Base-by-base conservation (phyloP, 92 coral and sea anemone genomes). In the Epizoanthus illoricatus region DNA sequence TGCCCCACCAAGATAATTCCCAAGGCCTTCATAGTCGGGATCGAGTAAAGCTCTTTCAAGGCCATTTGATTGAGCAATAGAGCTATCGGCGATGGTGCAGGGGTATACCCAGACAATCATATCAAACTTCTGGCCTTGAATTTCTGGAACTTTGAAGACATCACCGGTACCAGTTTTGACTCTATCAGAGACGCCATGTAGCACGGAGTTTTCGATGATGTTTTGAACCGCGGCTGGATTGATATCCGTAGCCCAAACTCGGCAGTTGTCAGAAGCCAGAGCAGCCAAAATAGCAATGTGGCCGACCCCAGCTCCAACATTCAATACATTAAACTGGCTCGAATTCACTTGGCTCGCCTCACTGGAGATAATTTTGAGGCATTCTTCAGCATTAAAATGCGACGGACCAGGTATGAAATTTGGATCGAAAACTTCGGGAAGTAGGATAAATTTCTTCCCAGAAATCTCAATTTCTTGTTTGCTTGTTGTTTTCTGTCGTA, bases 271-370 rank as follows among this genome's bases (percentile, higher is more conserved):
- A 39, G 75, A 62, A 40, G 65, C 73, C 16, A 81, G 62, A 21
- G 92, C 92, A 7, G 85, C 73, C 81, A 81, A 54, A 19, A 89
- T 61, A 17, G 89, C 84, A 23, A 76, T 81, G 33, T 80, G 83
- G 17, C 92, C 92, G 3, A 73, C 84, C 24, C 92, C 92, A 62
- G 89, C 84, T 19, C 92, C 92, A 40, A 89, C 73, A 64, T 89
- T 88, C 19, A 89, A 67, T 23, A 89, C 79, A 18, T 82, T 86
- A 65, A 81, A 83, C 8, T 19, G 71, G 49, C 72, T 80, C 15
- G 69, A 59, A 28, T 20, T 80, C 41, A 80, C 73, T 58, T 69
- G 84, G 69, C 73, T 70, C 1, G 71, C 39, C 33, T 84, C 90
- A 7, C 69, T 68, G 52, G 78, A 82, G 21, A 90, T 65, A 21